Percentiles rank a stretch among this genome's conserved stretches.
These are phyloP conservation scores for Carcina quercana DNA, from an alignment of 2,888 invertebrate genomes.

Conservation along the genomic window DNA sequence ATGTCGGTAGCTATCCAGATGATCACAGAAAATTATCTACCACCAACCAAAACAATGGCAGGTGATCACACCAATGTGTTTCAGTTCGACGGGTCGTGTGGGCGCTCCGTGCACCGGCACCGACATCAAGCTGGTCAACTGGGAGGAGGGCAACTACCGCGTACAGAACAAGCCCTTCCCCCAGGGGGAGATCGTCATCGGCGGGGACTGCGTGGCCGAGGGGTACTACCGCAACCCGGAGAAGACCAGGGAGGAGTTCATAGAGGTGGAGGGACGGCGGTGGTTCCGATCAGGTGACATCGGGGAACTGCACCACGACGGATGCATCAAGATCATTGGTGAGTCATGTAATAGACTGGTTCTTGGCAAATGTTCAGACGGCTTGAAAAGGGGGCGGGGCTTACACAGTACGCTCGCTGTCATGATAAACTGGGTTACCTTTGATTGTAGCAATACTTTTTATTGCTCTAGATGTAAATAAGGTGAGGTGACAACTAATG, in stretches of 20 bases:
- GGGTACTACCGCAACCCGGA: conserved; percentile 95
- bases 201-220: conserved; percentile 92
- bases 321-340: conserved; percentile 97
- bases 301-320: conserved; percentile 94
- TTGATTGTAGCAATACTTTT: no score
- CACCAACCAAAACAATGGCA: no score
- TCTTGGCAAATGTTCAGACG: no score
- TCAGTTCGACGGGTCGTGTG: conserved; percentile 84
- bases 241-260: conserved; percentile 93
- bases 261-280: conserved; percentile 83
- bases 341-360: no score
- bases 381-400: no score
- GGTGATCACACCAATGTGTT: no score
- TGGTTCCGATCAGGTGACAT: conserved; percentile 99
- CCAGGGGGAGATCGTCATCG: conserved; percentile 86
- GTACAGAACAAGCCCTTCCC: conserved; percentile 83
- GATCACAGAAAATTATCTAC: no score
- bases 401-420: no score
- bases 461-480: no score
- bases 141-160: conserved; percentile 95
- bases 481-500: no score
- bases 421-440: no score
- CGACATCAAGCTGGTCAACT: conserved; percentile 90
- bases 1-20: no score
- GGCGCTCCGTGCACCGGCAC: conserved; percentile 91